Percentiles rank a stretch among this genome's conserved stretches.
Conservation (phyloP, 2,113 vertebrate genomes). For the Pheucticus melanocephalus region DNA sequence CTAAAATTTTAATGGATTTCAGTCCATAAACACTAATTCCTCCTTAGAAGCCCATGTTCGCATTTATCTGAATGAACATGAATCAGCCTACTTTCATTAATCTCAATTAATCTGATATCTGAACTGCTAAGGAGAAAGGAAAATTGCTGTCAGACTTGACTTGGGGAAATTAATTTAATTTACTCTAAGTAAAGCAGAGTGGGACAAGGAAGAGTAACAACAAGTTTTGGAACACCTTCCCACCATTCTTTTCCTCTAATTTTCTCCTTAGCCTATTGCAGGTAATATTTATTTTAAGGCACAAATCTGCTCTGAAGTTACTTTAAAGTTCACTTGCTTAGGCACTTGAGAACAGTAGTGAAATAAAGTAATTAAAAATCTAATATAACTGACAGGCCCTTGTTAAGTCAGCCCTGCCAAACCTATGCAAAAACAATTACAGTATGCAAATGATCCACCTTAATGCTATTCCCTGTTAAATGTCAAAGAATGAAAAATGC, state of each 20-base stretch:
- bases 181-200: not conserved
- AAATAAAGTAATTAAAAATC: conserved; percentile 27
- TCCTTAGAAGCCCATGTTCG: not conserved
- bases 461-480: conserved; percentile 5
- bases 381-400: not conserved
- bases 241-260: not conserved
- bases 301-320: not conserved
- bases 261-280: not conserved
- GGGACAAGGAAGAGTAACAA: not conserved
- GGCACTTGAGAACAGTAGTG: not conserved
- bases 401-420: conserved; percentile 21
- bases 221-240: not conserved
- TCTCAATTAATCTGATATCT: not conserved
- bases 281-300: not conserved
- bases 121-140: not conserved
- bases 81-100: not conserved
- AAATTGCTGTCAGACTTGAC: not conserved
- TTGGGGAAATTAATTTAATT: not conserved
- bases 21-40: not conserved
- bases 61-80: not conserved
- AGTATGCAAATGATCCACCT: conserved; percentile 50
- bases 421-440: conserved; percentile 29
- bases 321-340: not conserved
- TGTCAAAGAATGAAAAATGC: conserved; percentile 24
- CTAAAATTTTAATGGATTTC: not conserved